Evolutionary conservation across 2,888 invertebrate genomes (phyloP).

Genomic region (Phasia obesa): DNA sequence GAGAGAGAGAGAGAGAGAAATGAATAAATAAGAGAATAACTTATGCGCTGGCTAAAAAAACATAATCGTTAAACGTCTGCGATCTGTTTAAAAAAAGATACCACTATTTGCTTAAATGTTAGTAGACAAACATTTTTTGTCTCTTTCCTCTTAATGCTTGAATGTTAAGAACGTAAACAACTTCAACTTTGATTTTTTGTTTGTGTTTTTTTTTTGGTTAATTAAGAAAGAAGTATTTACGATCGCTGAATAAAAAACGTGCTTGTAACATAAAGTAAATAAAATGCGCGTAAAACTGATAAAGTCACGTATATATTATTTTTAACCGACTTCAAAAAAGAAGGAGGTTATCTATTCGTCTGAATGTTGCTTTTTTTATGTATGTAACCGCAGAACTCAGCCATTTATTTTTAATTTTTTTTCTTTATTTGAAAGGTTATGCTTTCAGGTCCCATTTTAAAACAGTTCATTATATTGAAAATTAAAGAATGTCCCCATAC

Average conservation of each 20-base stretch:
- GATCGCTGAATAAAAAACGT: not conserved
- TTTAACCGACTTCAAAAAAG: too few relatives aligned
- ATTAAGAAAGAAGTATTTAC: constrained; percentile 25
- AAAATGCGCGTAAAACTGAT: not conserved
- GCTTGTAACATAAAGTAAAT: not conserved
- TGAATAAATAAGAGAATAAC: not conserved
- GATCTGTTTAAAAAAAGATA: not conserved
- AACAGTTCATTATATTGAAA: too few relatives aligned
- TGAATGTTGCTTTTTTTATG: too few relatives aligned
- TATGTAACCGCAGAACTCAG: too few relatives aligned
- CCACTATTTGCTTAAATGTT: not conserved
- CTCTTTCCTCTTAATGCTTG: not conserved
- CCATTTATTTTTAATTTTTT: too few relatives aligned
- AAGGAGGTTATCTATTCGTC: too few relatives aligned
- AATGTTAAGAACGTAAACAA: constrained; percentile 21
- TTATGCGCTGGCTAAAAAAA: not conserved
- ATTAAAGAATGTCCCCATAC: too few relatives aligned
- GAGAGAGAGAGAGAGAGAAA: not conserved
- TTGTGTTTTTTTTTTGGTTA: constrained; percentile 13
- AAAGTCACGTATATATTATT: too few relatives aligned
- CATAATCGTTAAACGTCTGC: not conserved
- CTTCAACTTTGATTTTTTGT: constrained; percentile 2
- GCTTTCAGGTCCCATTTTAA: too few relatives aligned
- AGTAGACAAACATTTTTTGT: not conserved
- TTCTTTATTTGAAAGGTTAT: too few relatives aligned